Evolutionary conservation across 2,797 vertebrate genomes (phyloP), one percentile per base, ranked within the genome.

Genomic region (Clarias fuscus): DNA sequence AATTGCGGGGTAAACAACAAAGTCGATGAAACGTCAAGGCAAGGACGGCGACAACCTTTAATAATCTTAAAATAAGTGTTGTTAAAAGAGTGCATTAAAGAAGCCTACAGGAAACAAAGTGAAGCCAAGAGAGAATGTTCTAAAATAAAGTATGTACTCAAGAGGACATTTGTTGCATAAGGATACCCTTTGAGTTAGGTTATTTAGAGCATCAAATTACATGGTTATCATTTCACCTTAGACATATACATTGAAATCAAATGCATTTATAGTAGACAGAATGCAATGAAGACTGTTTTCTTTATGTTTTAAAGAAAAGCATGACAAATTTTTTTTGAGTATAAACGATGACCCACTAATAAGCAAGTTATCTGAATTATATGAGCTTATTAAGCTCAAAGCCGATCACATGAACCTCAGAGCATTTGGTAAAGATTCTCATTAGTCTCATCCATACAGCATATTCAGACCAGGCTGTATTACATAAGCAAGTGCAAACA

Each of bases 1-100:
- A 90, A 90, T 90, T 87, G 73, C 86, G 43, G 85, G 88, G 84
- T 84, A 83, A 77, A 86, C 78, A 70, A 82, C 61, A 75, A 83
- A 83, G 80, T 67, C 10, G 68, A 59, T 48, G 18, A 27, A 83
- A 30, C 68, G 70, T 17, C 6, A 40, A 48, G 59, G 70, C 61
- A 82, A 77, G 67, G n/a, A 83, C 24, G 64, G 33, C 8, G 11
- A 83, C 53, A 70, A 59, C 59, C 77, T 88, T 79, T 86, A 85
- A 76, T 83, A 76, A 82, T 82, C 70, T 78, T 56, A 10, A 37
- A 59, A 59, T 27, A 82, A 27, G 4, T 84, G 58, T 62, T 79
- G 37, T 70, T 27, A 22, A 58, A 59, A 79, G 53, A 68, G 67
- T 56, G 37, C 67, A 86, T 85, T 88, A 85, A 86, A 64, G 68